Base-by-base conservation (phyloP, 2,888 invertebrate genomes). In the Xanthorhoe designata region DNA sequence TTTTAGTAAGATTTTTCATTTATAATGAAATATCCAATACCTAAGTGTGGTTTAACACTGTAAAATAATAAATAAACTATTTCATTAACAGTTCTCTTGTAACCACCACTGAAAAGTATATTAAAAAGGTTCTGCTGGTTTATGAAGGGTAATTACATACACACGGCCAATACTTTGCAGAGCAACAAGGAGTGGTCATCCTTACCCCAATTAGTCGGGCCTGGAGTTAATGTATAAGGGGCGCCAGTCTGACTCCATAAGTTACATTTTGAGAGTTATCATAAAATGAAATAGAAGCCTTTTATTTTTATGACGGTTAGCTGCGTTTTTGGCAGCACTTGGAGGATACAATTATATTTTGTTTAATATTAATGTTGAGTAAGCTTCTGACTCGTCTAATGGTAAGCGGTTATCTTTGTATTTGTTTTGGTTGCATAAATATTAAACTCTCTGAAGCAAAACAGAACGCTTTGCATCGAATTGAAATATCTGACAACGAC, bases 101-200 rank as follows among this genome's bases (percentile, higher is more conserved):
- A 38, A 35, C 35, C 35, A 35, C 24, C 24, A 24, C n/a, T n/a
- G n/a, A n/a, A 24, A 24, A 24, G 24, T 4, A 24, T 24, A 24
- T 7, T 32, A 32, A 42, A 42, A 10, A 42, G 24, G 62, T 56
- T 56, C 47, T 24, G 42, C 24, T 52, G 15, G 19, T 51, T 55
- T 42, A 53, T 61, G 54, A 51, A 38, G 54, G 52, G 74, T 76
- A 75, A 80, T 82, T 77, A 81, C 65, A 66, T 75, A 73, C 82
- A 81, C 74, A 75, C 66, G 78, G 70, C 71, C 75, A 66, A 80
- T 82, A 69, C 74, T 51, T 54, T 64, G 68, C 82, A 82, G 82
- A 72, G 58, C 42, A 59, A 52, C 51, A 64, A 68, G 67, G 64
- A 69, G 69, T 61, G 66, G 66, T 61, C 64, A 69, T 61, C 64